Evolutionary conservation across 2,113 vertebrate genomes (phyloP).

Genomic region (Thamnaconus septentrionalis): DNA sequence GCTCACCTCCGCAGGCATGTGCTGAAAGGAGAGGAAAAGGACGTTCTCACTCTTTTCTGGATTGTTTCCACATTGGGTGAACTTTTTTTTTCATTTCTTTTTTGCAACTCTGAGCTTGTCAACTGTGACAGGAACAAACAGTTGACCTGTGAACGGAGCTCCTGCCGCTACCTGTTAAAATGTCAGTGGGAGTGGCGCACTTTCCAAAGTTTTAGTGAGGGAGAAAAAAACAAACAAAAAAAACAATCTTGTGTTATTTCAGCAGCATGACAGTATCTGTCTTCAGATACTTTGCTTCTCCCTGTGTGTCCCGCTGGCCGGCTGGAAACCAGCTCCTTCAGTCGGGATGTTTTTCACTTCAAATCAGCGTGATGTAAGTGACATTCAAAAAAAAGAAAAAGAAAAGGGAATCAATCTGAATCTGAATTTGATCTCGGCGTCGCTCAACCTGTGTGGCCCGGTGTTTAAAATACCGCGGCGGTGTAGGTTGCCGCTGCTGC

Average conservation of each 20-base stretch:
- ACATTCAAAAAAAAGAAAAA: too few relatives aligned
- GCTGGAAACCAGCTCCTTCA: too few relatives aligned
- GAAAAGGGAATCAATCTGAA: too few relatives aligned
- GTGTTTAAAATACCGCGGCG: slow-evolving; percentile 54
- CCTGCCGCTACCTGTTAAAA: slow-evolving; percentile 27
- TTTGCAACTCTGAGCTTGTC: slow-evolving; percentile 12
- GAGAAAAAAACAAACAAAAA: background rate
- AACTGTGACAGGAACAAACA: slow-evolving; percentile 24
- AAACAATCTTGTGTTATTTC: slow-evolving; percentile 48
- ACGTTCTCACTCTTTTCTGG: slow-evolving; percentile 13
- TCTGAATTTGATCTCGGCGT: background rate
- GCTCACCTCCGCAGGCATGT: slow-evolving; percentile 16
- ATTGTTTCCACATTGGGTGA: background rate
- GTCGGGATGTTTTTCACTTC: background rate
- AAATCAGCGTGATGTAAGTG: background rate
- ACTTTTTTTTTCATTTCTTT: background rate
- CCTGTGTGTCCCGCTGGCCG: slow-evolving; percentile 20
- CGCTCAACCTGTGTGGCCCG: slow-evolving; percentile 56
- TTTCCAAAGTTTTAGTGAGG: slow-evolving; percentile 52
- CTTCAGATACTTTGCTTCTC: slow-evolving; percentile 35
- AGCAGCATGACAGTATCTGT: slow-evolving; percentile 34
- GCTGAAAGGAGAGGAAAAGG: slow-evolving; percentile 52
- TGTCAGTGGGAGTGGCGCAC: slow-evolving; percentile 38
- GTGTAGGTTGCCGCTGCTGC: slow-evolving; percentile 50
- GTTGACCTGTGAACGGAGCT: slow-evolving; percentile 33